Evolutionary conservation across 2,888 invertebrate genomes (phyloP).

Genomic region (Glyphotaelius pellucidus): DNA sequence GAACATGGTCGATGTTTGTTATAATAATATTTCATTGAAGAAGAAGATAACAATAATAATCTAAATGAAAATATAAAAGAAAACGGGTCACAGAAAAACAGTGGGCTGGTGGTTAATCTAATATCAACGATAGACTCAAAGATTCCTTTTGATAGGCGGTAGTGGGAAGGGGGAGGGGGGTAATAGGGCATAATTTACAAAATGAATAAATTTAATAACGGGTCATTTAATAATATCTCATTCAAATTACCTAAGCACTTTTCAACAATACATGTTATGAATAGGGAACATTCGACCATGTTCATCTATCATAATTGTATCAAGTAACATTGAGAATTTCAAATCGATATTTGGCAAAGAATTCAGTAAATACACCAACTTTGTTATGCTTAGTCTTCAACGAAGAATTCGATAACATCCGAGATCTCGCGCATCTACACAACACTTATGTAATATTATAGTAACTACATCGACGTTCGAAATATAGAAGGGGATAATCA

Average conservation of each 20-base stretch:
- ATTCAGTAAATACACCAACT: neutral
- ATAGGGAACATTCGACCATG: neutral
- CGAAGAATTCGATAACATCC: neutral
- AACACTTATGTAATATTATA: neutral
- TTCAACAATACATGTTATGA: neutral
- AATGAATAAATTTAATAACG: no score
- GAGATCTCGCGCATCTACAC: neutral
- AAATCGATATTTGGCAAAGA: neutral
- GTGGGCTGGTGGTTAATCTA: no score
- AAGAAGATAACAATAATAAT: no score
- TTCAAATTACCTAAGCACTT: neutral
- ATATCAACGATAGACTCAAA: no score
- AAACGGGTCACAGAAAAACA: no score
- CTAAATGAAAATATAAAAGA: no score
- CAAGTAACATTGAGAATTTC: neutral
- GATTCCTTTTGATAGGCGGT: no score
- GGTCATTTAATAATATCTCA: no score
- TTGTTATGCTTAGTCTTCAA: neutral
- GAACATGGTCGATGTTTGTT: no score
- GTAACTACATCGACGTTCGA: neutral
- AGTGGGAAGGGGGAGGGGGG: no score
- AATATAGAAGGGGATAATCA: neutral
- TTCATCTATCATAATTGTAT: neutral
- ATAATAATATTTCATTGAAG: no score
- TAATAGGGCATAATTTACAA: no score